Base-by-base conservation (phyloP, 2,113 vertebrate species). In the Myotis lucifugus region DNA sequence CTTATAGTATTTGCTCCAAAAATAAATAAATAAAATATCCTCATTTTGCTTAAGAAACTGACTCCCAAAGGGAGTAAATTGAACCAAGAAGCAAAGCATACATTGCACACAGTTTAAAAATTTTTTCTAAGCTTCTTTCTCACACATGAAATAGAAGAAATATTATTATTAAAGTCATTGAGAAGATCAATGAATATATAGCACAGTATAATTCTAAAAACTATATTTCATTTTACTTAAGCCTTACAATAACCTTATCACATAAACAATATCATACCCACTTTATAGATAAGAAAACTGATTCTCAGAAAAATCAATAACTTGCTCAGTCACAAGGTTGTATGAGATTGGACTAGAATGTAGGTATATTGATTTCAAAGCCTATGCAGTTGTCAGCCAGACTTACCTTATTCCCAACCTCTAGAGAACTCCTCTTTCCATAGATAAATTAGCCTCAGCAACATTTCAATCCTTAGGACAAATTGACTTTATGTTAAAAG, bases 11-110 rank as follows among this genome's bases (percentile, higher is more conserved):
- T 91, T 88, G 13, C 79, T 96, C 27, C 48, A 78, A 82, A 90
- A 21, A 74, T 29, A 77, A n/a, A 67, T n/a, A 82, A 78, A 67
- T 8, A 73, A 67, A 18, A 2, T 8, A 19, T 5, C 61, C 18
- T 70, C 48, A 70, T 89, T 77, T 81, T 81, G 13, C 86, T 91
- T 56, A 73, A 83, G n/a, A 86, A 52, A 89, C 14, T 72, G 48
- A 86, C 11, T 95, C 70, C 66, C 23, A 14, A 93, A 67, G 13
- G 13, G 8, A 74, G 10, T 74, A 83, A 73, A 56, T 10, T 92
- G 42, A 86, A 78, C 4, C 42, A 70, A 82, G 50, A 89, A 73
- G 84, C 5, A 46, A 78, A 88, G 34, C 3, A 14, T 87, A 13
- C 0, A 9, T 88, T 87, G 15, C 27, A 48, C 8, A 21, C 13